Evolutionary conservation across 2,888 invertebrate species (phyloP), one percentile per base, ranked within the genome.

Genomic region (Mythimna lalbum): DNA sequence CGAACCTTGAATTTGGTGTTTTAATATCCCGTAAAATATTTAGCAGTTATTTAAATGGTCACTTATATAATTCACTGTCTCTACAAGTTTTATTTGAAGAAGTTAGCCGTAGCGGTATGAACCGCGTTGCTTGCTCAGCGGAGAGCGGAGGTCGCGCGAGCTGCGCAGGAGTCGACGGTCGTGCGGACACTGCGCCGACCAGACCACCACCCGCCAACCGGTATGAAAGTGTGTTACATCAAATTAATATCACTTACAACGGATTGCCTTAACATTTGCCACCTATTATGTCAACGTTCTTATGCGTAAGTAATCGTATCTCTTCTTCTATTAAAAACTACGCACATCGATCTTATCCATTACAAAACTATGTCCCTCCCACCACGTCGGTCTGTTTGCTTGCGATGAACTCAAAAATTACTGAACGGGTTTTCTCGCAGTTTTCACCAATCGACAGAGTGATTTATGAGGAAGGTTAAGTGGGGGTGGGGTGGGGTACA

Each of bases 171-270:
- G 91, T 87, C 92, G 91, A 89, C 93, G 90, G 90, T 90, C 89
- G 89, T 88, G 85, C 89, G 86, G 86, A 83, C 90, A 93, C 93
- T 93, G 93, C 87, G 90, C 85, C 71, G 78, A 77, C 72, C 76
- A 73, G 73, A 79, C 81, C 72, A 78, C 83, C 85, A 84, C 81
- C 84, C 77, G 83, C 80, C 74, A 79, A 89, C 92, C 91, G 89
- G 88, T 90, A 91, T 90, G 94, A 95, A 95, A 95, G 94, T 94
- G 88, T 90, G 90, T 89, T 90, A 89, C 89, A 89, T 89, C 91
- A 90, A 92, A 92, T 93, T 93, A 93, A 93, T 93, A 92, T 93
- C 93, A 93, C 92, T 93, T 93, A 92, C 91, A 88, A 87, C 89
- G 88, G 87, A 88, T 89, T 88, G 89, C 90, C 89, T 89, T 90